phyloP scores from a whole-genome alignment of 2,888 invertebrate genomes.

The Lepeophtheirus nordmannii region DNA sequence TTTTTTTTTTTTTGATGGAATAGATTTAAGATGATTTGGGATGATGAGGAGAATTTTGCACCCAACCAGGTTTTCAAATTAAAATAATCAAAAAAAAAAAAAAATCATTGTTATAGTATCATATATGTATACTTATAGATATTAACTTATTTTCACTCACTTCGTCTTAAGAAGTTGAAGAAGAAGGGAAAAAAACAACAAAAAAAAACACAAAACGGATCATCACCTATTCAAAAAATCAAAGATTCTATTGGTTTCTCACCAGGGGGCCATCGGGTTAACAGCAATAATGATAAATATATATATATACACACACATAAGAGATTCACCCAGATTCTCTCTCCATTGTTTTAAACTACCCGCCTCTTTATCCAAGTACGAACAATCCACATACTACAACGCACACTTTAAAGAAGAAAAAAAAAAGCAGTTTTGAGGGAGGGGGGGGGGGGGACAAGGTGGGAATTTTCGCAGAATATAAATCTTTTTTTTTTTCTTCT shows the following conservation, averaged over 20 bases:
- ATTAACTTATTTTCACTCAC: neutral
- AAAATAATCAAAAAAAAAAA: neutral
- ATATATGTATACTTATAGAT: too few relatives aligned
- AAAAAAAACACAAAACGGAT: too few relatives aligned
- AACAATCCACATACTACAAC: too few relatives aligned
- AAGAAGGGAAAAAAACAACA: neutral
- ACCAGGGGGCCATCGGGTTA: neutral
- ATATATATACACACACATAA: neutral
- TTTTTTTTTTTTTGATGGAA: too few relatives aligned
- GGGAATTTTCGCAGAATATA: slow-evolving; percentile 3
- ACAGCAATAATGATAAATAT: neutral
- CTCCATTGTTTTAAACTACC: neutral
- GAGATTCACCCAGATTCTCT: neutral
- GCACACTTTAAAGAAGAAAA: too few relatives aligned
- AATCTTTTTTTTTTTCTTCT: slow-evolving; percentile 2
- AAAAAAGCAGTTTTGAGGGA: too few relatives aligned
- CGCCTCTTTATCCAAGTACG: neutral
- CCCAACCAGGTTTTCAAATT: slow-evolving; percentile 6
- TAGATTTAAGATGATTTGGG: too few relatives aligned
- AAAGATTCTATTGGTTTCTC: slow-evolving; percentile 6
- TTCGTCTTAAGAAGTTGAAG: neutral
- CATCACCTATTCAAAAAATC: neutral
- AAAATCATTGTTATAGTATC: neutral
- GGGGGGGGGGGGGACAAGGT: neutral
- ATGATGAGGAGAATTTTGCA: neutral